Evolutionary conservation across 2,888 invertebrate genomes (phyloP).

Genomic region (Bedellia somnulentella): DNA sequence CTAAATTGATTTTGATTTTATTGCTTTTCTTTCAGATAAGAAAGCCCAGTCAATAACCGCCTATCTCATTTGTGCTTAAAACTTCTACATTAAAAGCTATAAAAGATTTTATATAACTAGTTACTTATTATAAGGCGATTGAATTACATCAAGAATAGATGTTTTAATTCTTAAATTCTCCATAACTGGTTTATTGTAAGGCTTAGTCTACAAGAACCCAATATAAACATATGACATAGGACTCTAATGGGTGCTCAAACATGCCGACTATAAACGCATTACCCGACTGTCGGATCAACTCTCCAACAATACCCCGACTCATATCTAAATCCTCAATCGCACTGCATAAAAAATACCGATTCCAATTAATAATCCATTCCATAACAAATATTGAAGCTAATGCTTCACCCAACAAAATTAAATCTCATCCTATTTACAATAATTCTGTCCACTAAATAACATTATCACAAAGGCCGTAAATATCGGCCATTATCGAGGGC

Average conservation of each 20-base stretch:
- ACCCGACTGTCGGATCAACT: conserved; percentile 33
- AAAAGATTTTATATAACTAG: too few relatives aligned
- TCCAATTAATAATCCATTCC: not conserved
- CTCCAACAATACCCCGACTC: conserved; percentile 21
- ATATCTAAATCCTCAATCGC: conserved; percentile 19
- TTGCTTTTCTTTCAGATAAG: too few relatives aligned
- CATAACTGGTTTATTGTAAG: too few relatives aligned
- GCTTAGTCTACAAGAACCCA: too few relatives aligned
- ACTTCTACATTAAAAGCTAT: too few relatives aligned
- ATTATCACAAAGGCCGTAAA: conserved; percentile 55
- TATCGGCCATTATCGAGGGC: conserved; percentile 52
- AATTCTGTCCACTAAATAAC: conserved; percentile 38
- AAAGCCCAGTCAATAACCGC: too few relatives aligned
- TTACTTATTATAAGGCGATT: too few relatives aligned
- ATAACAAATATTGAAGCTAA: conserved; percentile 1
- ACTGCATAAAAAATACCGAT: conserved; percentile 8
- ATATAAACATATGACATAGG: too few relatives aligned
- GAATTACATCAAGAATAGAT: too few relatives aligned
- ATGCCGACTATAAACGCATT: conserved; percentile 40
- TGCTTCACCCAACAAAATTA: not conserved
- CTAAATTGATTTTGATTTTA: too few relatives aligned
- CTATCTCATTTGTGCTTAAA: too few relatives aligned
- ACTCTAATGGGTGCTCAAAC: conserved; percentile 35
- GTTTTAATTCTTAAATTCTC: too few relatives aligned
- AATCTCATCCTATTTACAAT: conserved; percentile 25